Evolutionary conservation across 2,797 vertebrate species (phyloP), one percentile per base, ranked within the genome.

Genomic region (Malurus splendens): DNA sequence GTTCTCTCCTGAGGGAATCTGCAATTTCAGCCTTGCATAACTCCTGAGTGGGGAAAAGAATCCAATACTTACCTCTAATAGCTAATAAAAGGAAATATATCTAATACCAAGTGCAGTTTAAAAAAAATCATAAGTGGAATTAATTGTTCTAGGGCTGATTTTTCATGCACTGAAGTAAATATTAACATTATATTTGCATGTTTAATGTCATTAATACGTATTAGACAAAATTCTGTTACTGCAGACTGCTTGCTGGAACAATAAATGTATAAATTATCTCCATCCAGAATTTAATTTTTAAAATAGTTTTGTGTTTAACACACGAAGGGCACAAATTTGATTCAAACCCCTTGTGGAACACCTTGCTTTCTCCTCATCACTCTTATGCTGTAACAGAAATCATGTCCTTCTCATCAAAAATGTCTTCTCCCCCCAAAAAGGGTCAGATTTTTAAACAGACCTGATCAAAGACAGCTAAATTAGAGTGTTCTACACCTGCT

Each of bases 351-450:
- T 33, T 56, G 3, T 3, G 55, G 38, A 24, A 6, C 7, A 3
- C 4, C 3, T 27, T 19, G 10, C 13, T 15, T 32, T 11, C 7
- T 32, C 24, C 9, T 12, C 6, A 3, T 44, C 32, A 3, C 14
- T 52, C 59, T 8, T 30, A 2, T 24, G 45, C 9, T n/a, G 0
- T 11, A 47, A 4, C 14, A 66, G 20, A 60, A 71, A 23, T 54
- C 3, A 1, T 2, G 1, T 18, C 25, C 8, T 18, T 42, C 10
- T 68, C 32, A 61, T 55, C 45, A 18, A 17, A 81, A 67, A 9
- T 19, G 8, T 27, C 20, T 50, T 6, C 4, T 2, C 2, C 9
- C 6, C 3, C 10, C 0, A 0, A 9, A 36, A 57, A 61, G 10
- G 2, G 14, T 61, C 18, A 32, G 11, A n/a, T 67, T 82, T 78